phyloP scores from a whole-genome alignment of 2,888 invertebrate species.

The Cephus sareptanus region DNA sequence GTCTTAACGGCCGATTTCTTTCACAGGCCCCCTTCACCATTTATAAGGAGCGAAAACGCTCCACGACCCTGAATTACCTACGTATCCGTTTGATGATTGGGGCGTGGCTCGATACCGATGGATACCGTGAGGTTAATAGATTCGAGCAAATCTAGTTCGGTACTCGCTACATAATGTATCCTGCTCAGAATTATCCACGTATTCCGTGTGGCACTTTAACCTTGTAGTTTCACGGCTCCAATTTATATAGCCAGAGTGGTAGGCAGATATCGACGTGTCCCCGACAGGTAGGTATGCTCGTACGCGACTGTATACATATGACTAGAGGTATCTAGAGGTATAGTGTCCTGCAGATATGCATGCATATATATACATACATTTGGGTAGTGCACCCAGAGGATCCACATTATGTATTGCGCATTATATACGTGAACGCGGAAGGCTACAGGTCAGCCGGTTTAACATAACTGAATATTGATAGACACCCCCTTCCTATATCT shows the following conservation, averaged over 20 bases:
- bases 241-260: neutral
- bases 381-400: constrained; percentile 16
- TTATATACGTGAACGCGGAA: constrained; percentile 10
- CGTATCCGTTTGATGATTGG: neutral
- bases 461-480: constrained; percentile 43
- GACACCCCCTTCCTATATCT: constrained; percentile 12
- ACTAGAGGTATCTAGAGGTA: neutral
- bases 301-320: neutral
- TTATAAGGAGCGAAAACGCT: no score
- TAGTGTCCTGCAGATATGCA: neutral
- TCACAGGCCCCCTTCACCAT: no score
- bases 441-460: constrained; percentile 29
- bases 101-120: neutral
- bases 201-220: neutral
- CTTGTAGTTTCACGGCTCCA: neutral
- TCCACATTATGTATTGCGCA: constrained; percentile 23
- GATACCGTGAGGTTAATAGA: neutral
- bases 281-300: neutral
- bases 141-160: neutral
- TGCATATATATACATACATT: neutral
- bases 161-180: neutral
- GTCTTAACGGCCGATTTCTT: neutral
- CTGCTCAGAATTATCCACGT: neutral
- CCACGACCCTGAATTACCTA: neutral
- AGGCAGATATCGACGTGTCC: neutral